phyloP scores from a whole-genome alignment of 2,113 vertebrate species.

The Pontoporia blainvillei region DNA sequence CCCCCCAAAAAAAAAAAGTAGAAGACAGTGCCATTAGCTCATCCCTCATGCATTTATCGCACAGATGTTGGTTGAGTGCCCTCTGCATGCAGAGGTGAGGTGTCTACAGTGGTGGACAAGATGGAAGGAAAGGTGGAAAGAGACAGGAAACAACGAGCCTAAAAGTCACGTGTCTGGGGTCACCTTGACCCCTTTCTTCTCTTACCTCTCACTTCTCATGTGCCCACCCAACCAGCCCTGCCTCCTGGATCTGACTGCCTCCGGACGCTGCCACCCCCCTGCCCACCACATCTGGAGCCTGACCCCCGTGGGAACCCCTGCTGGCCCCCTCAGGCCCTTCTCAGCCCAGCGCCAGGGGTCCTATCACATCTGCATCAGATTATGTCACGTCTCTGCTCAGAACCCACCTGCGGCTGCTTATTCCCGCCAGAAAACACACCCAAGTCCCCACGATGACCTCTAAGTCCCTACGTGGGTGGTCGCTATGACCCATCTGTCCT shows the following conservation, averaged over 20 bases:
- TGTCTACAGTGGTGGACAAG: accelerated
- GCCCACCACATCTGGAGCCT: accelerated
- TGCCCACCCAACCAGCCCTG: not conserved
- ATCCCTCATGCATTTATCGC: not conserved
- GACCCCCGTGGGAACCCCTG: not conserved
- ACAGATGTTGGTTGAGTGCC: accelerated
- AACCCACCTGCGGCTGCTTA: accelerated
- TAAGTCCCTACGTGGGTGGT: accelerated
- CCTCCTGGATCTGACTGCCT: not conserved
- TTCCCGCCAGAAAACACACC: not conserved
- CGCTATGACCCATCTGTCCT: accelerated
- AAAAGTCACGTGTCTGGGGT: accelerated
- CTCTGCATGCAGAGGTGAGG: accelerated
- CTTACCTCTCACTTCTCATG: not conserved
- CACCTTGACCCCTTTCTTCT: not conserved
- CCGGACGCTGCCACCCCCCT: accelerated
- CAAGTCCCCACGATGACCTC: not conserved
- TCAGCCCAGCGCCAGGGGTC: accelerated
- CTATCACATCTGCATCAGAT: not conserved
- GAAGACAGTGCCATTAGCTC: accelerated
- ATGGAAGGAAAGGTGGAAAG: not conserved
- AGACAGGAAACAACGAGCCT: too few species aligned
- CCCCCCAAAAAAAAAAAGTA: too few species aligned
- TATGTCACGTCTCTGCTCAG: accelerated
- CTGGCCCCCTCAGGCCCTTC: not conserved